These are phyloP conservation scores for Phrixothrix hirtus DNA, from an alignment of 2,888 invertebrate genomes.

Conservation along the genomic window DNA sequence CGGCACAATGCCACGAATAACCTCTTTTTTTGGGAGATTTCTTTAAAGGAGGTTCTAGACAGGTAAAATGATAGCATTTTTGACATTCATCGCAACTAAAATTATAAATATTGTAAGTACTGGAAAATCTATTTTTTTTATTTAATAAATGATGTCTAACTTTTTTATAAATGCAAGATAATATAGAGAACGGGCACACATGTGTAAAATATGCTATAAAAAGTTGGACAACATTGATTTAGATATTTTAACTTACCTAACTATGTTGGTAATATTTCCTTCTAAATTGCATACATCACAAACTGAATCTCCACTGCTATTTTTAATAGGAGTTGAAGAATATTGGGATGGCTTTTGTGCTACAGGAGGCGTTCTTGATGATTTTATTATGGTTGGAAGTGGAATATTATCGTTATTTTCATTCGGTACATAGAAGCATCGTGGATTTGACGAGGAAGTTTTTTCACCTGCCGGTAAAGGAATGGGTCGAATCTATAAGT, in stretches of 20 bases:
- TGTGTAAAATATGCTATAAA: no score
- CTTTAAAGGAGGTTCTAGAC: slow-evolving; percentile 90
- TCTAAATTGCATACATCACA: slow-evolving; percentile 70
- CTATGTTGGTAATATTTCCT: slow-evolving; percentile 68
- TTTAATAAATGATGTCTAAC: no score
- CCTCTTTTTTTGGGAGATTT: slow-evolving; percentile 92
- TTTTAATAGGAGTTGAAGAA: slow-evolving; percentile 12
- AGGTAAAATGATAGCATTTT: slow-evolving; percentile 89
- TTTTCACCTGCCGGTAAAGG: slow-evolving; percentile 76
- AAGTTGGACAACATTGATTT: no score
- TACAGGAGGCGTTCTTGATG: background rate
- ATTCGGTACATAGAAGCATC: slow-evolving; percentile 77
- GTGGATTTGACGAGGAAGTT: slow-evolving; percentile 66
- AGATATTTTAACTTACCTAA: slow-evolving; percentile 60
- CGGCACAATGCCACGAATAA: slow-evolving; percentile 94
- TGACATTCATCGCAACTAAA: slow-evolving; percentile 88
- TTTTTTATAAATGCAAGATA: no score
- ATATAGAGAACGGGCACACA: no score
- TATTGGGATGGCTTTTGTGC: slow-evolving; percentile 5
- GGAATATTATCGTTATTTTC: slow-evolving; percentile 63
- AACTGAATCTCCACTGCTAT: slow-evolving; percentile 3
- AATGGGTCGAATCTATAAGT: slow-evolving; percentile 71
- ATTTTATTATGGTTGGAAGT: slow-evolving; percentile 24
- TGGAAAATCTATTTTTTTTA: slow-evolving; percentile 1
- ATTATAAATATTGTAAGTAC: slow-evolving; percentile 20